Conservation (phyloP, 2,113 vertebrate species). For the Stomatorhinus ivindoensis region DNA sequence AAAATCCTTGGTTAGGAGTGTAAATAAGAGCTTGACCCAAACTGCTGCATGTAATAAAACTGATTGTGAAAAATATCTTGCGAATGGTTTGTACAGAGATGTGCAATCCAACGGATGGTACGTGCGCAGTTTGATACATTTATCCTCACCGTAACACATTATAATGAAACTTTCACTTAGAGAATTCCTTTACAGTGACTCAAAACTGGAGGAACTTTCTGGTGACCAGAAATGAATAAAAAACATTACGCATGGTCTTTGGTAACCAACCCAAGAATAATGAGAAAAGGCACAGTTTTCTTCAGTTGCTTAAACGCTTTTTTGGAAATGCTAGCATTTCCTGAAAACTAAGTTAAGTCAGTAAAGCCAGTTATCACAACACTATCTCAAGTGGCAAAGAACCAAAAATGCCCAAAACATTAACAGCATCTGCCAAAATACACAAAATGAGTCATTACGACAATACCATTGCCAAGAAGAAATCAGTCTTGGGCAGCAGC, state of each 20-base stretch:
- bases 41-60: neutral
- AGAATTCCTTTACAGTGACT: neutral
- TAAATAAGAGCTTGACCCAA: neutral
- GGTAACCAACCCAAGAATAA: neutral
- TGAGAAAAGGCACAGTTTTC: neutral
- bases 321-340: neutral
- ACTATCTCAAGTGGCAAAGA: neutral
- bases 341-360: neutral
- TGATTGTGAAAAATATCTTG: neutral
- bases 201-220: neutral
- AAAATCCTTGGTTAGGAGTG: neutral
- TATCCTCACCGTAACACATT: neutral
- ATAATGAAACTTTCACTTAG: neutral
- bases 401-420: neutral
- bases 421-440: neutral
- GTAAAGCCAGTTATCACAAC: neutral
- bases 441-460: neutral
- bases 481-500: too few species aligned
- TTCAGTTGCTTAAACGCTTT: neutral
- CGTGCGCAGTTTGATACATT: neutral
- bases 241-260: neutral
- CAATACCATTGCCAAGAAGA: neutral
- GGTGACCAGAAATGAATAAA: neutral
- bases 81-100: neutral
- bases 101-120: neutral